Evolutionary conservation across 2,888 invertebrate species (phyloP), one percentile per base, ranked within the genome.

Genomic region (Pachycephus smyrnensis): DNA sequence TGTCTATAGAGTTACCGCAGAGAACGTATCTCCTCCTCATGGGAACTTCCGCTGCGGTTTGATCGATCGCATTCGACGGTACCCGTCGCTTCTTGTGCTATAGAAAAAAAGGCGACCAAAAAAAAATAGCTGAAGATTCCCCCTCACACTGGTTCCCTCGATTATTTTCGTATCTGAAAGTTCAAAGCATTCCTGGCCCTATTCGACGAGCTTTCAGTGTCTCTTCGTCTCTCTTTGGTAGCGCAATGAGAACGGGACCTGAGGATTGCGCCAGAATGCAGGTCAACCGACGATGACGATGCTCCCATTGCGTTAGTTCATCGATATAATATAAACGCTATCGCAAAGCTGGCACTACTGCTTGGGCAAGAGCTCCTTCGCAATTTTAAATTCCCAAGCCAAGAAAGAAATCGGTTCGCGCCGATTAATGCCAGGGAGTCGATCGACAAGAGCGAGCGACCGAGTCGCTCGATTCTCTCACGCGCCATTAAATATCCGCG

Each of bases 231-330:
- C 55, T 40, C 40, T 9, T 15, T 9, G 2, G 23, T 23, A 23
- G 23, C 9, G 55, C 55, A 23, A 55, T 55, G 55, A 55, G 55
- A 55, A 55, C 23, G 55, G 9, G 55, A 55, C 23, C 23, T 23
- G 55, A 55, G 55, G 9, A 33, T 71, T 71, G 71, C 71, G 30
- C 31, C 31, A 33, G 32, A 71, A 71, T 71, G 71, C 71, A 71
- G 71, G 71, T 71, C 71, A 71, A 31, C 12, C 71, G 3, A 71
- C 71, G 71, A 71, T 33, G 31, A 32, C 71, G 71, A 31, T 55
- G 55, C 15, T 55, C 55, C 55, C 55, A 23, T 55, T 55, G 55
- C 55, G 9, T 55, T 55, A 9, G 55, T 55, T 55, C 55, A 23
- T 55, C 55, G 23, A 55, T 55, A 55, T 23, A 55, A 55, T 55